These are phyloP conservation scores for Liopterus haemorrhoidalis DNA, from an alignment of 2,888 invertebrate species.

Conservation along the genomic window DNA sequence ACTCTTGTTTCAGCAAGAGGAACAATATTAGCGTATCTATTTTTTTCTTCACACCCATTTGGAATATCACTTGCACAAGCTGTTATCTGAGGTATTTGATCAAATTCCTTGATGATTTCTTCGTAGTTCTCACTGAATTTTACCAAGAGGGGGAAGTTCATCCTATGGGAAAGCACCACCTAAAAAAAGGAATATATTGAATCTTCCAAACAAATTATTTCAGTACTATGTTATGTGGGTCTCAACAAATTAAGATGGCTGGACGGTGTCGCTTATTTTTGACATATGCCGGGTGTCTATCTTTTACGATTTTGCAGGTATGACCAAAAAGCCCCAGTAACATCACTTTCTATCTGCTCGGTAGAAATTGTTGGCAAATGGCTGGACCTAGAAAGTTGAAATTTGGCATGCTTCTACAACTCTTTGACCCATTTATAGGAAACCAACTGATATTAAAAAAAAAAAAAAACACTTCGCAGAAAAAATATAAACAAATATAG, in stretches of 20 bases:
- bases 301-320: no score
- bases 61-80: conserved; percentile 78
- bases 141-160: conserved; percentile 72
- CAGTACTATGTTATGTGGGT: no score
- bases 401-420: no score
- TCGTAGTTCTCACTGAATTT: conserved; percentile 66
- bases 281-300: no score
- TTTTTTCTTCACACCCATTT: conserved; percentile 81
- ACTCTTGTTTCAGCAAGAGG: conserved; percentile 89
- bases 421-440: no score
- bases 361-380: no score
- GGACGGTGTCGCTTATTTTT: neutral
- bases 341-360: no score
- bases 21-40: conserved; percentile 90
- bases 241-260: neutral
- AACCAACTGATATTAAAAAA: no score
- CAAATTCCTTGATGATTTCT: conserved; percentile 74
- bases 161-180: conserved; percentile 64
- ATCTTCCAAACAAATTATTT: neutral
- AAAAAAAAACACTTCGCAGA: no score
- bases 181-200: conserved; percentile 36
- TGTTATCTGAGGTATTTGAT: conserved; percentile 71
- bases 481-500: no score
- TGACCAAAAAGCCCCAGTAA: no score
- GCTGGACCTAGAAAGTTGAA: no score